Conservation (phyloP, 2,888 invertebrate genomes). For the Podabrus alpinus region DNA sequence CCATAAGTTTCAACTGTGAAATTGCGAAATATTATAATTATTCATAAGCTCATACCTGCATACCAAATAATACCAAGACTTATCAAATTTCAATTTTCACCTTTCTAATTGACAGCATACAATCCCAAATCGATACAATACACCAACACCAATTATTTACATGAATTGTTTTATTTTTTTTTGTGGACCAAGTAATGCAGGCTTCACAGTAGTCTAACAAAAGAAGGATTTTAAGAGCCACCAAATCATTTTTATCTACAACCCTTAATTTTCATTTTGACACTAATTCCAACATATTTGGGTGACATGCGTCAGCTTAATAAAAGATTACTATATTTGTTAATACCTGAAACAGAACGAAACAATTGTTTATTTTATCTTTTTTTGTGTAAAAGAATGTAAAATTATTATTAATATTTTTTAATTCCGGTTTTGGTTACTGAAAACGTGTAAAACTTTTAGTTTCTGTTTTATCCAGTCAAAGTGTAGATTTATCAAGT, state of each 20-base stretch:
- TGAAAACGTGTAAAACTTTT: not conserved
- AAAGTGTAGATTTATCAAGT: not conserved
- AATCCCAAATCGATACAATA: too few species aligned
- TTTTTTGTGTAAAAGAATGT: not conserved
- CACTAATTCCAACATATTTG: conserved; percentile 5
- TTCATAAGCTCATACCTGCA: not conserved
- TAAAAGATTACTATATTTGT: not conserved
- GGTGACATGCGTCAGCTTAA: conserved; percentile 9
- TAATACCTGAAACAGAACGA: not conserved
- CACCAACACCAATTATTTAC: too few species aligned
- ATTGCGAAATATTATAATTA: not conserved
- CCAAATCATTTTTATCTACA: not conserved
- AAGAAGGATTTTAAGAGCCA: not conserved
- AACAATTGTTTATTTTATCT: not conserved
- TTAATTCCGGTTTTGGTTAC: not conserved
- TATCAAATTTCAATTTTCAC: too few species aligned
- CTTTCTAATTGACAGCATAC: too few species aligned
- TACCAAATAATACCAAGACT: too few species aligned
- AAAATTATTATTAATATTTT: not conserved
- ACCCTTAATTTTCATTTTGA: conserved; percentile 8
- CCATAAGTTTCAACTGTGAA: not conserved
- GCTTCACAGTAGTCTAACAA: not conserved
- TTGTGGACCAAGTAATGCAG: not conserved
- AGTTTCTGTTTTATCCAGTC: not conserved
- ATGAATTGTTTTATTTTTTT: not conserved